phyloP scores from a whole-genome alignment of 2,888 invertebrate genomes.

The Acanthosepion lycidas region DNA sequence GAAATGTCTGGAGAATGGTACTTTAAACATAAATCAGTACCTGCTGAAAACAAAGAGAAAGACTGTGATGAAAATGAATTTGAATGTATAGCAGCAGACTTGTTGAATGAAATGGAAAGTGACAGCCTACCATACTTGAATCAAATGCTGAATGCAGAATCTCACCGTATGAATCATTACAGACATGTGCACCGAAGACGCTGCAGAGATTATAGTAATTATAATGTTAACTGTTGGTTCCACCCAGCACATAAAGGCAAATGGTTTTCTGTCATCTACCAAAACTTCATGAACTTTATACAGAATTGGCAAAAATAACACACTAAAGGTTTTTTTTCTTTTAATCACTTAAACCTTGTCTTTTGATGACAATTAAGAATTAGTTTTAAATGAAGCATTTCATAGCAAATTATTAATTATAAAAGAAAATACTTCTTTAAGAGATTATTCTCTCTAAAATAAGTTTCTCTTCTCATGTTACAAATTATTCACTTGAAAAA shows the following conservation, averaged over 20 bases:
- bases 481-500: neutral
- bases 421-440: neutral
- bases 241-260: neutral
- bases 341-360: neutral
- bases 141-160: neutral
- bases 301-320: neutral
- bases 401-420: neutral
- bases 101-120: neutral
- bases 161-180: neutral
- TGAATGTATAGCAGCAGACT: neutral
- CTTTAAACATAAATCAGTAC: neutral
- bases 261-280: neutral
- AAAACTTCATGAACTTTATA: too few species aligned
- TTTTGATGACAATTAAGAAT: neutral
- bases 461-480: too few species aligned
- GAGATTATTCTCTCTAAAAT: neutral
- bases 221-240: neutral
- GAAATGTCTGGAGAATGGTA: neutral
- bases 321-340: neutral
- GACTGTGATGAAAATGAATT: neutral
- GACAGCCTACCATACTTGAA: neutral
- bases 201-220: neutral
- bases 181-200: neutral
- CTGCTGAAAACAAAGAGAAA: neutral
- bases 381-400: neutral